Base-by-base conservation (phyloP, 2,113 vertebrate species). In the Cottus gobio region DNA sequence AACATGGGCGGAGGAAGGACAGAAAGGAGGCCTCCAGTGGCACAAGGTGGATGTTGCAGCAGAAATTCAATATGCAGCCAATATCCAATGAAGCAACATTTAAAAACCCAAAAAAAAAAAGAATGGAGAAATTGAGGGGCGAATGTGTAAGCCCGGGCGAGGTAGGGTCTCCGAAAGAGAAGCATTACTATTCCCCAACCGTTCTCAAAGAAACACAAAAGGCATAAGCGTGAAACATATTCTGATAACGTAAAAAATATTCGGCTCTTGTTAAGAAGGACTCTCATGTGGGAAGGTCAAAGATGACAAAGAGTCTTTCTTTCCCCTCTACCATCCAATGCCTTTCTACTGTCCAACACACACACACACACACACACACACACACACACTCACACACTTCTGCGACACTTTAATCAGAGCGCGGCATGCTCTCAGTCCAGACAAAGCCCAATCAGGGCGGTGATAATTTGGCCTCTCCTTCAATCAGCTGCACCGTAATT, bases 391-490 rank as follows among this genome's bases (percentile, higher is more conserved):
- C 76, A 88, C 65, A 84, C 80, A 77, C 57, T 79, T 82, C 70
- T 85, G 85, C 66, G 61, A 92, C 93, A 94, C 93, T 94, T 94
- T 94, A 95, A 95, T 95, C 94, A 94, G 90, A 93, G 89, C 77
- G 84, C 83, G 86, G 87, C 89, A 90, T 90, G 87, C 90, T 93
- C 91, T 84, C 84, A 75, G 87, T 92, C 89, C 93, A 93, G 91
- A 95, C 94, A 95, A 95, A 94, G 93, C 93, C 91, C 90, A 94
- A 95, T 94, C 94, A 93, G 90, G 88, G 79, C 80, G 83, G 87
- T 93, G 94, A 95, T 94, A 94, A 95, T 95, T 95, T 94, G 93
- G 93, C 93, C 94, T 94, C 93, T 94, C 87, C 94, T 95, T 95
- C 93, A 95, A 95, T 95, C 94, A 95, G 94, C 84, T 82, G 89